phyloP scores from a whole-genome alignment of 1,140 invertebrate genomes.

The Drosophila auraria region DNA sequence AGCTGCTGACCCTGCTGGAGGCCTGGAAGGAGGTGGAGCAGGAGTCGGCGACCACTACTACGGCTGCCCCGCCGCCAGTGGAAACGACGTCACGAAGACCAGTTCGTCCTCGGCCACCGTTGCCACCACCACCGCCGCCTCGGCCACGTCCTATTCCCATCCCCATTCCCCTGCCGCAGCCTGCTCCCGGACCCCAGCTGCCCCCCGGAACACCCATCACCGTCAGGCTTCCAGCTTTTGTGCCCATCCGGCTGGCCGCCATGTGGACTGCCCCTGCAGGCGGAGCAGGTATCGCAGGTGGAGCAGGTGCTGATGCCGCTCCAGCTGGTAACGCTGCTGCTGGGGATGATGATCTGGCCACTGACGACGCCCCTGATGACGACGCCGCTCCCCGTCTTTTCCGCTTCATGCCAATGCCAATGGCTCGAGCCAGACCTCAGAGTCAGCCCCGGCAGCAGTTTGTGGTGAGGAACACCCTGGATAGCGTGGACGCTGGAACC shows the following conservation, averaged over 20 bases:
- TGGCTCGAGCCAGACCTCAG: neutral
- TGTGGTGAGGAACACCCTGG: constrained; percentile 64
- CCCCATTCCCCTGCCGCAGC: constrained; percentile 18
- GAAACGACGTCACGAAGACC: constrained; percentile 15
- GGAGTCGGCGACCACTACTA: constrained; percentile 36
- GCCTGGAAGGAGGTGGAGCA: constrained; percentile 75
- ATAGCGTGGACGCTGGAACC: constrained; percentile 63
- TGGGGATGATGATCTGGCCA: constrained; percentile 7
- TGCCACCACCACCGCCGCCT: constrained; percentile 21
- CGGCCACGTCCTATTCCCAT: constrained; percentile 18
- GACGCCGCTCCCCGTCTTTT: constrained; percentile 39
- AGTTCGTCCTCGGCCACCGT: constrained; percentile 4
- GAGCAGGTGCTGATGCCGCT: neutral
- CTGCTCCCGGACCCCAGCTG: constrained; percentile 26
- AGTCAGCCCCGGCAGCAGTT: constrained; percentile 7
- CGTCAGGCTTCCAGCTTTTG: constrained; percentile 71
- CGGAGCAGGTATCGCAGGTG: neutral
- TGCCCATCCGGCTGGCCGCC: constrained; percentile 75
- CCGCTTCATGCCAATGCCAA: constrained; percentile 49
- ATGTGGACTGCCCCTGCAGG: constrained; percentile 65
- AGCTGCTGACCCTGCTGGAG: constrained; percentile 73
- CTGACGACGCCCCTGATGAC: constrained; percentile 1
- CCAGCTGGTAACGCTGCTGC: neutral
- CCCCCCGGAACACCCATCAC: constrained; percentile 53
- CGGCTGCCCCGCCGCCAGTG: constrained; percentile 64